These are phyloP conservation scores for Butorides virescens DNA, from an alignment of 2,113 vertebrate species.

Conservation along the genomic window DNA sequence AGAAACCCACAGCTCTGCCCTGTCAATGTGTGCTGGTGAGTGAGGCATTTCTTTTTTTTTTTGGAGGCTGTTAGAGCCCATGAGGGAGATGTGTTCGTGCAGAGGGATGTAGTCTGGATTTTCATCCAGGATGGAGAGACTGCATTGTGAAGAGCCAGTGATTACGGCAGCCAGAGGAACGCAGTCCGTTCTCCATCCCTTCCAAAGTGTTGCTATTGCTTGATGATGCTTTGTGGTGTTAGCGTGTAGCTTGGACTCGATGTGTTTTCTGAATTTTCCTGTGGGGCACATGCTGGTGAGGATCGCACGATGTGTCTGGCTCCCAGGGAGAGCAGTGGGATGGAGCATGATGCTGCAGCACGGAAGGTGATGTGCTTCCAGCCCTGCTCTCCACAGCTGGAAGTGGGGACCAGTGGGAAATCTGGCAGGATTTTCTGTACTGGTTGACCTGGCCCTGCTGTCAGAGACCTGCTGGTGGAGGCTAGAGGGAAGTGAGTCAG, in stretches of 20 bases:
- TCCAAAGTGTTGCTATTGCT: accelerated
- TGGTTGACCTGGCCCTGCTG: not conserved
- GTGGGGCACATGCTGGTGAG: not conserved
- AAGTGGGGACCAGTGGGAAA: not conserved
- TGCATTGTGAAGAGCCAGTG: accelerated
- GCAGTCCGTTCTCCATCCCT: not conserved
- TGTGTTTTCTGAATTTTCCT: not conserved
- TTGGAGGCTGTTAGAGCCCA: not conserved
- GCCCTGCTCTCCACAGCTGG: not conserved
- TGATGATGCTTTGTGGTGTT: not conserved
- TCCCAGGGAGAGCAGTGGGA: not conserved
- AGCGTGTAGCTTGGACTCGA: not conserved
- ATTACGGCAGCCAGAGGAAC: not conserved
- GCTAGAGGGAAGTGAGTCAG: slow-evolving; percentile 54
- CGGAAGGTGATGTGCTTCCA: not conserved
- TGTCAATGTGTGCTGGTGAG: not conserved
- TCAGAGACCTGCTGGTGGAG: not conserved
- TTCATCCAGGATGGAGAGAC: not conserved
- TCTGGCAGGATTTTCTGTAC: not conserved
- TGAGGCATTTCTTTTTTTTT: not conserved
- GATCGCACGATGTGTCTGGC: not conserved
- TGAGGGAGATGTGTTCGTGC: not conserved
- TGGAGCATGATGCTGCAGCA: not conserved
- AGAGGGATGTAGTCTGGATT: not conserved
- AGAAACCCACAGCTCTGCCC: slow-evolving; percentile 1